Evolutionary conservation across 2,113 vertebrate genomes (phyloP).

Genomic region (Halichoeres trimaculatus): DNA sequence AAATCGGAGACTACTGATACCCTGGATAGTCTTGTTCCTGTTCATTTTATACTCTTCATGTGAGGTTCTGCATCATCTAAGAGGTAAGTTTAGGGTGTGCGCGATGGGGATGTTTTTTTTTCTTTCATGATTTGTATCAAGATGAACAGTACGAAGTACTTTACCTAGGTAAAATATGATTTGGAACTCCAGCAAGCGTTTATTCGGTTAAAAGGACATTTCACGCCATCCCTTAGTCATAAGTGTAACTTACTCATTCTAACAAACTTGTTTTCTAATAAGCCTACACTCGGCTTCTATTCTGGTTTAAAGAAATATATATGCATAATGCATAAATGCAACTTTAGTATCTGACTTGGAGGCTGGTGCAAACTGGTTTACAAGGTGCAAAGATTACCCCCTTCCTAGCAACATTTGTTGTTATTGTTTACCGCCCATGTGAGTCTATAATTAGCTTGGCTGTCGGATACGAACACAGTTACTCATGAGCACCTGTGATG

Average conservation of each 20-base stretch:
- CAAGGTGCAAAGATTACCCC: background rate
- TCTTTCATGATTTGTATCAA: background rate
- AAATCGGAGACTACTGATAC: background rate
- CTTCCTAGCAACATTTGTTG: slow-evolving; percentile 45
- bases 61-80: slow-evolving; percentile 5
- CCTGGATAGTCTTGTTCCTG: slow-evolving; percentile 15
- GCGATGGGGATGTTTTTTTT: background rate
- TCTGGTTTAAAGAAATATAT: background rate
- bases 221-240: background rate
- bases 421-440: slow-evolving; percentile 68
- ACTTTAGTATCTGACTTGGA: background rate
- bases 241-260: background rate
- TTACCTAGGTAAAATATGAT: background rate
- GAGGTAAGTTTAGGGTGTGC: slow-evolving; percentile 51
- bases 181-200: background rate
- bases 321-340: background rate
- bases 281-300: background rate
- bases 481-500: slow-evolving; percentile 73
- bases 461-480: slow-evolving; percentile 59
- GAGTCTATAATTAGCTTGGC: slow-evolving; percentile 73
- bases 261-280: too few relatives aligned
- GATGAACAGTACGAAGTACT: background rate
- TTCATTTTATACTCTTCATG: background rate
- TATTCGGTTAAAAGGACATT: background rate
- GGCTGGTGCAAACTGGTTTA: background rate